Percentiles rank a stretch among this genome's conserved stretches.
phyloP scores from a whole-genome alignment of 1,140 invertebrate species.

The Rhagoletis zephyria region DNA sequence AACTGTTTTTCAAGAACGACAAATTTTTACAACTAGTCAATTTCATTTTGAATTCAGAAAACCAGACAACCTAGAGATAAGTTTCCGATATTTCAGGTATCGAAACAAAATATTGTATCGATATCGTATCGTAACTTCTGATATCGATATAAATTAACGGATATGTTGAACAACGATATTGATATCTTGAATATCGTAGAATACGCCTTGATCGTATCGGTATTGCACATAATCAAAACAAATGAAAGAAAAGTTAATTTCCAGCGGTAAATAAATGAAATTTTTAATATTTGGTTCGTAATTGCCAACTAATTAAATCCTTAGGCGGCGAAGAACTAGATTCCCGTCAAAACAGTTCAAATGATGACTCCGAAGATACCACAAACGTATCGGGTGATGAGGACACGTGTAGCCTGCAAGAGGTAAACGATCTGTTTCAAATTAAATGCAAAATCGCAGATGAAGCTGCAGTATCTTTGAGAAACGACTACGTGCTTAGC shows the following conservation, averaged over 20 bases:
- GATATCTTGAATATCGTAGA: too few relatives aligned
- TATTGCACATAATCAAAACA: neutral
- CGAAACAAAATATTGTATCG: too few relatives aligned
- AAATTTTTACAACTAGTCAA: too few relatives aligned
- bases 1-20: too few relatives aligned
- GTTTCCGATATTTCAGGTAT: too few relatives aligned
- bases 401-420: conserved; percentile 62
- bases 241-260: neutral
- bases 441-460: conserved; percentile 59
- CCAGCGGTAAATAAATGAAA: neutral
- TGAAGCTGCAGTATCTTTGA: conserved; percentile 62
- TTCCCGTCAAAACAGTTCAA: neutral
- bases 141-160: too few relatives aligned
- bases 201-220: too few relatives aligned
- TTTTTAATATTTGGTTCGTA: neutral
- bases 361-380: neutral
- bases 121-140: too few relatives aligned
- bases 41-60: too few relatives aligned
- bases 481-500: conserved; percentile 64
- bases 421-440: conserved; percentile 60
- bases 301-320: neutral
- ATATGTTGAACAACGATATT: too few relatives aligned
- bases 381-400: conserved; percentile 57
- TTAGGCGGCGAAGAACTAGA: neutral
- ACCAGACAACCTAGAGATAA: too few relatives aligned